phyloP scores from a whole-genome alignment of 2,888 invertebrate genomes.

The Marasmarcha lunaedactyla region DNA sequence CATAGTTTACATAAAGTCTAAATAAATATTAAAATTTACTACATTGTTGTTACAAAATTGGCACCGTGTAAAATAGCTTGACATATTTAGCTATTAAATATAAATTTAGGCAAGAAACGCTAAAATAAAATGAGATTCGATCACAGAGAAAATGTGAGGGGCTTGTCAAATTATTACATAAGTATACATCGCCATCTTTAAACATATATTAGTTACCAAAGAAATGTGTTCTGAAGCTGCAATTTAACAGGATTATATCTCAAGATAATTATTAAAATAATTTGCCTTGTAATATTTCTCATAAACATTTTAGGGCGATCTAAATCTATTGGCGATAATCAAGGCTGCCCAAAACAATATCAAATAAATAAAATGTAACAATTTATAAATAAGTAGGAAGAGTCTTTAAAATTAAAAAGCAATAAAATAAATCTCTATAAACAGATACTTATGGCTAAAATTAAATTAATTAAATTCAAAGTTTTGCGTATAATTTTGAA shows the following conservation, averaged over 20 bases:
- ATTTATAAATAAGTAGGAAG: background rate
- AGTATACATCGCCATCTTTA: conserved; percentile 64
- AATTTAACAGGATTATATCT: no score
- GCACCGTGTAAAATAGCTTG: conserved; percentile 31
- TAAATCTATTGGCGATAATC: conserved; percentile 9
- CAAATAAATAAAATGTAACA: conserved; percentile 1
- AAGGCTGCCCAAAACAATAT: background rate
- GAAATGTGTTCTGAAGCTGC: no score
- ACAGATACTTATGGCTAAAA: background rate
- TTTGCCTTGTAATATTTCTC: no score
- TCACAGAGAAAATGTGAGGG: conserved; percentile 35
- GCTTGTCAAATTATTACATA: conserved; percentile 29
- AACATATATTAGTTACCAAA: conserved; percentile 14
- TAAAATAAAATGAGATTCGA: conserved; percentile 54
- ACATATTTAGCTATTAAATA: background rate
- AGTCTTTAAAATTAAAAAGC: background rate
- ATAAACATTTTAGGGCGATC: no score
- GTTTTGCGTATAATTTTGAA: no score
- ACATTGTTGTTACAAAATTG: conserved; percentile 38
- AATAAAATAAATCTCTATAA: background rate
- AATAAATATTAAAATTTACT: conserved; percentile 34
- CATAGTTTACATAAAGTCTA: conserved; percentile 30
- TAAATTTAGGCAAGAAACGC: conserved; percentile 40
- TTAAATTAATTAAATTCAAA: no score
- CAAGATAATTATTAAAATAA: no score